Evolutionary conservation across 2,888 invertebrate species (phyloP).

Genomic region (Amblyteles armatorius): DNA sequence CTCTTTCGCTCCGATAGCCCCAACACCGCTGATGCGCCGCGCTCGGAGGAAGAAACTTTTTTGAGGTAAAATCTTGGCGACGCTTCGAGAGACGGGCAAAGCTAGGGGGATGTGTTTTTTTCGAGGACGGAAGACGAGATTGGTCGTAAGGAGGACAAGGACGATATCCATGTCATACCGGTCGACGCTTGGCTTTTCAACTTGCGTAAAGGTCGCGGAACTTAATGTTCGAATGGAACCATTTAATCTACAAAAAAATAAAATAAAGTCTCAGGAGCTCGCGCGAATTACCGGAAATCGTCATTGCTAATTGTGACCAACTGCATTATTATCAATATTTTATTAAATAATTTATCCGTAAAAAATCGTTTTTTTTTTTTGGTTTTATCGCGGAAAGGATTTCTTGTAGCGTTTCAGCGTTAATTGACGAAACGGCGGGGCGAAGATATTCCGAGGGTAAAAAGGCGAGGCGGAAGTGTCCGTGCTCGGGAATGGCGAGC

Average conservation of each 20-base stretch:
- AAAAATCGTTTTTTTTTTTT: neutral
- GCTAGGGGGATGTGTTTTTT: slow-evolving; percentile 33
- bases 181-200: slow-evolving; percentile 17
- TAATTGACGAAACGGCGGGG: slow-evolving; percentile 6
- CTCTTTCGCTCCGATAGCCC: slow-evolving; percentile 17
- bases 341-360: neutral
- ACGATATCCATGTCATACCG: slow-evolving; percentile 6
- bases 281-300: neutral
- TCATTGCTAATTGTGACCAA: neutral
- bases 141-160: slow-evolving; percentile 48
- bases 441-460: neutral
- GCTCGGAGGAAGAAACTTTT: slow-evolving; percentile 53
- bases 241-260: neutral
- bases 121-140: slow-evolving; percentile 44
- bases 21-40: slow-evolving; percentile 35
- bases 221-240: neutral
- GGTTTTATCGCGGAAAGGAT: neutral
- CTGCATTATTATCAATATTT: neutral
- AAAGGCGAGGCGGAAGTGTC: slow-evolving; percentile 41
- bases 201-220: slow-evolving; percentile 12
- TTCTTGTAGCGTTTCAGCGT: slow-evolving; percentile 13
- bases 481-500: slow-evolving; percentile 66
- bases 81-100: slow-evolving; percentile 35
- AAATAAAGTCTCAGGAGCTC: neutral
- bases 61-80: slow-evolving; percentile 59